Conservation (phyloP, 2,113 vertebrate species). For the Labeo rohita region DNA sequence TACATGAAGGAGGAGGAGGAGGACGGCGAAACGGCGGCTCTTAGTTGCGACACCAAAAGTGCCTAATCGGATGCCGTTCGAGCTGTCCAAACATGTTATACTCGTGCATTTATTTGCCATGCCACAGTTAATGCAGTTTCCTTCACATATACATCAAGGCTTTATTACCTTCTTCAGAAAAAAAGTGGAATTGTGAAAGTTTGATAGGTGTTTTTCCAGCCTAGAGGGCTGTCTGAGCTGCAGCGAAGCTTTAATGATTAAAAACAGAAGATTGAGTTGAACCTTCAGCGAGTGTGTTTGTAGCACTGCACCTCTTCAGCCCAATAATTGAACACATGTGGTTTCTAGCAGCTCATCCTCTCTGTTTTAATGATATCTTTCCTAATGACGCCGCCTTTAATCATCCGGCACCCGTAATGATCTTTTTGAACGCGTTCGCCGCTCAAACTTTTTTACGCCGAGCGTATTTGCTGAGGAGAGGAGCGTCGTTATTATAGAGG, state of each 20-base stretch:
- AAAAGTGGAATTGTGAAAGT: conserved; percentile 45
- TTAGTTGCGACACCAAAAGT: background rate
- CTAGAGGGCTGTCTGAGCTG: conserved; percentile 25
- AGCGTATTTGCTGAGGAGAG: conserved; percentile 18
- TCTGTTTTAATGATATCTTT: conserved; percentile 43
- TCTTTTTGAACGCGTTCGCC: conserved; percentile 10
- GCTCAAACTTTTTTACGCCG: background rate
- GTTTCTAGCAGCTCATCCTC: conserved; percentile 16
- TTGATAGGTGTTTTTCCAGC: conserved; percentile 39
- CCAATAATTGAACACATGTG: conserved; percentile 41
- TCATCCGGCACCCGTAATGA: conserved; percentile 39
- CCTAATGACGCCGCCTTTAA: conserved; percentile 37
- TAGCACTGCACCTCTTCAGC: conserved; percentile 35
- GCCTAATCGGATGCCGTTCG: background rate
- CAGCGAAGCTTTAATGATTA: conserved; percentile 39
- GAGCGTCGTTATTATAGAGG: conserved; percentile 13
- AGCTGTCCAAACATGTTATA: conserved; percentile 30
- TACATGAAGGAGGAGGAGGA: background rate
- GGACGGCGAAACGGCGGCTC: background rate
- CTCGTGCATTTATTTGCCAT: conserved; percentile 21
- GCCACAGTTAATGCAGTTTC: conserved; percentile 35
- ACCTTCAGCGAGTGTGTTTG: conserved; percentile 37
- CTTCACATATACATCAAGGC: conserved; percentile 39
- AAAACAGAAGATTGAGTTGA: conserved; percentile 43
- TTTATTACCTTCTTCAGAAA: conserved; percentile 39